phyloP scores from a whole-genome alignment of 2,113 vertebrate genomes.

The Potamarius usumacintae region DNA sequence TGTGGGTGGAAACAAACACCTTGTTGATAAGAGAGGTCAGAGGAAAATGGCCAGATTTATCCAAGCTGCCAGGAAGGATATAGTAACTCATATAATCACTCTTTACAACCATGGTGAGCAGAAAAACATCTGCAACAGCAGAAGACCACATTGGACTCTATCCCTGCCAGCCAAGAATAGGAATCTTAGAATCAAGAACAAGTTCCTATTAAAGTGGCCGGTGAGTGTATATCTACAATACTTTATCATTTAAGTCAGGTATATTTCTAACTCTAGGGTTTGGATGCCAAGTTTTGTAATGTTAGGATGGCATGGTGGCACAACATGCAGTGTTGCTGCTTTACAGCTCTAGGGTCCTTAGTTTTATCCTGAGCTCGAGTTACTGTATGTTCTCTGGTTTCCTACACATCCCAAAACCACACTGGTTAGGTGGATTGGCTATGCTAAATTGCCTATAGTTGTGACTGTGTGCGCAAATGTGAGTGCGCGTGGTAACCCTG shows the following conservation, averaged over 20 bases:
- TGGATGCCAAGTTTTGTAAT: not conserved
- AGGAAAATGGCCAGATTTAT: too few relatives aligned
- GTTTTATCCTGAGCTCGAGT: not conserved
- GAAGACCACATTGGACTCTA: too few relatives aligned
- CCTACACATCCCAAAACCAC: not conserved
- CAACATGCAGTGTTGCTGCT: not conserved
- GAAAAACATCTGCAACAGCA: too few relatives aligned
- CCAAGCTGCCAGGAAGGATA: too few relatives aligned
- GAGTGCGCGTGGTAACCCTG: not conserved
- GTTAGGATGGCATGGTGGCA: not conserved
- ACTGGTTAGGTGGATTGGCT: not conserved
- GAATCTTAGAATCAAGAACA: too few relatives aligned
- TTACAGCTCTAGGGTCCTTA: not conserved
- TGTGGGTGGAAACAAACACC: too few relatives aligned
- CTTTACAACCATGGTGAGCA: too few relatives aligned
- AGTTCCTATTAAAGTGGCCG: too few relatives aligned
- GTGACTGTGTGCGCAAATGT: not conserved
- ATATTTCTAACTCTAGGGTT: not conserved
- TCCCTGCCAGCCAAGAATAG: too few relatives aligned
- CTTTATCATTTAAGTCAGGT: not conserved
- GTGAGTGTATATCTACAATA: not conserved
- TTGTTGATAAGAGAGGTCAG: too few relatives aligned
- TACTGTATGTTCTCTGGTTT: not conserved
- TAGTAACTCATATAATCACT: too few relatives aligned
- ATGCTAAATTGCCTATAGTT: not conserved